These are phyloP conservation scores for Hirtodrosophila trivittata DNA, from an alignment of 2,888 invertebrate species.

Conservation along the genomic window DNA sequence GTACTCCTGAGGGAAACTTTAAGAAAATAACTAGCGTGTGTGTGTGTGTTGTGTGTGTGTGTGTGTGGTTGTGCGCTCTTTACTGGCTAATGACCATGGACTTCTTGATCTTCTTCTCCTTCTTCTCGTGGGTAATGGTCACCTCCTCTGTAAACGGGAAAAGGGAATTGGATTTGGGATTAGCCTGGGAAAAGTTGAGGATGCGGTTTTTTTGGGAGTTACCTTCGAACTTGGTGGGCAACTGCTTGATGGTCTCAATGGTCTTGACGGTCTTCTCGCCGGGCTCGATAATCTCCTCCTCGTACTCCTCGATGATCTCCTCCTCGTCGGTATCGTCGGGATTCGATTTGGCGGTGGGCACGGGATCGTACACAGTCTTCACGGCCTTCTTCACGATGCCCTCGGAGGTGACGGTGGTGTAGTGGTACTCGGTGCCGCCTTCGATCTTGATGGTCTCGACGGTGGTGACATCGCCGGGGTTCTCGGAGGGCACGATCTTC, in stretches of 20 bases:
- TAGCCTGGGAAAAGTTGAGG: not conserved
- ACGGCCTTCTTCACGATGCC: slow-evolving; percentile 83
- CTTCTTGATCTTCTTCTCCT: slow-evolving; percentile 82
- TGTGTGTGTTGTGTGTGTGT: slow-evolving; percentile 29
- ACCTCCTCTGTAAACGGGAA: slow-evolving; percentile 71
- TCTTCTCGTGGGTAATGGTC: slow-evolving; percentile 81
- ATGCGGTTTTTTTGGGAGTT: slow-evolving; percentile 19
- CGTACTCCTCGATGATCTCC: slow-evolving; percentile 83
- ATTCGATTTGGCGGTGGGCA: slow-evolving; percentile 71
- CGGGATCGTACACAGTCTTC: slow-evolving; percentile 83
- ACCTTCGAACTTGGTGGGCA: slow-evolving; percentile 82
- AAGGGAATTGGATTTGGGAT: not conserved
- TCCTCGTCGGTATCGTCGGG: slow-evolving; percentile 82
- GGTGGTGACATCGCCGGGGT: slow-evolving; percentile 83
- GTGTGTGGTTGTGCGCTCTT: slow-evolving; percentile 36
- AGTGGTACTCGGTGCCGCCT: slow-evolving; percentile 83
- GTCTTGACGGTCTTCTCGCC: slow-evolving; percentile 83
- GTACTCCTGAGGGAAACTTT: slow-evolving; percentile 30
- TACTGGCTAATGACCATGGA: slow-evolving; percentile 82
- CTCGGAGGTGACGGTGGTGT: slow-evolving; percentile 83
- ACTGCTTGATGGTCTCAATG: slow-evolving; percentile 80
- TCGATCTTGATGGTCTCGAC: slow-evolving; percentile 83
- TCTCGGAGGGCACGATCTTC: slow-evolving; percentile 83
- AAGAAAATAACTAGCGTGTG: slow-evolving; percentile 51
- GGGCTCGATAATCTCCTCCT: slow-evolving; percentile 83